Percentiles rank a stretch among this genome's conserved stretches.
Evolutionary conservation across 2,888 invertebrate species (phyloP).

Genomic region (Diachrysia chrysitis): DNA sequence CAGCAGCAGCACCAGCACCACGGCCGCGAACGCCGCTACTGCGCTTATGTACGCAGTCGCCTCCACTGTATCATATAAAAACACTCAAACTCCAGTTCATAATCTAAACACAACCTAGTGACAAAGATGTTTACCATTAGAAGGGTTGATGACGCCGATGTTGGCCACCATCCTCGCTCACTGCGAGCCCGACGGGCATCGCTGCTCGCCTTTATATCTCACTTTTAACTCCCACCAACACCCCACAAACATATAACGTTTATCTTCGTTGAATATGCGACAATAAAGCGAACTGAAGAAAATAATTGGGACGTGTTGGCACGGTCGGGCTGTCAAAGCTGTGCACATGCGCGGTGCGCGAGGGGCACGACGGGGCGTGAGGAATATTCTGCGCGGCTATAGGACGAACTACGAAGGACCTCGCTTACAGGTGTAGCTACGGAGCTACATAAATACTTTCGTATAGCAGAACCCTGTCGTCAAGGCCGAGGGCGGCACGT

Average conservation of each 20-base stretch:
- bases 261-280: conserved; percentile 58
- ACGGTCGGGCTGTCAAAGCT: conserved; percentile 77
- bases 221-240: conserved; percentile 15
- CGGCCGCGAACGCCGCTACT: conserved; percentile 94
- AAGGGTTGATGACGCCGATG: conserved; percentile 79
- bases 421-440: conserved; percentile 64
- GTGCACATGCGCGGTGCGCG: conserved; percentile 77
- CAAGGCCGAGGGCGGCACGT: conserved; percentile 83
- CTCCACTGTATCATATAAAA: conserved; percentile 90
- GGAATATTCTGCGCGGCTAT: conserved; percentile 73
- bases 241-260: conserved; percentile 19
- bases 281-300: conserved; percentile 69
- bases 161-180: conserved; percentile 84
- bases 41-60: conserved; percentile 96
- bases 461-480: conserved; percentile 62
- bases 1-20: conserved; percentile 95
- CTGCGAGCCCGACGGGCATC: conserved; percentile 63
- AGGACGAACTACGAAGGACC: conserved; percentile 74
- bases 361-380: conserved; percentile 85
- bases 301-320: conserved; percentile 80
- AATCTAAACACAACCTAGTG: conserved; percentile 39
- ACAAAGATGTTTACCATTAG: conserved; percentile 81
- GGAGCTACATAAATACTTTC: conserved; percentile 40
- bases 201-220: conserved; percentile 51
- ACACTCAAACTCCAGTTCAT: conserved; percentile 37